Base-by-base conservation (phyloP, 1,140 invertebrate species). In the Hestina assimilis region DNA sequence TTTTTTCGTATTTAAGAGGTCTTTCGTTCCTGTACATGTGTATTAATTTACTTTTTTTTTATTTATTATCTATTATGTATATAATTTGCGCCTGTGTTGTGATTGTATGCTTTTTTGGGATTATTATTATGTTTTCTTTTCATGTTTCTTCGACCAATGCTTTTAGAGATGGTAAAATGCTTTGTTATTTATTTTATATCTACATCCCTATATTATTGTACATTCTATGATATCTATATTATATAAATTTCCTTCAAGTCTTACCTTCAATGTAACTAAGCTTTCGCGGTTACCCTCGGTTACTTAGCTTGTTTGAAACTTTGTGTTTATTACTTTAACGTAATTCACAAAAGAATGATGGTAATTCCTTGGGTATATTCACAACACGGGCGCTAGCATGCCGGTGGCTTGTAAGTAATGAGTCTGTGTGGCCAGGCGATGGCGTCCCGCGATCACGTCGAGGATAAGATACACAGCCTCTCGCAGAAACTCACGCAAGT, bases 401-500 rank as follows among this genome's bases (percentile, higher is more conserved):
- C 63, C 63, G 69, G 70, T 75, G 64, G 77, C 72, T 75, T 72
- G 69, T 81, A 45, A 73, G 79, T 83, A 86, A 87, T 75, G 29
- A 69, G 67, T 77, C 68, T 83, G 71, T 87, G 80, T 85, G 80
- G 76, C 72, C 83, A 92, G 92, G 92, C 92, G 70, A 91, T 91
- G 83, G 91, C 90, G 85, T 90, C 91, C 65, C 90, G 91, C 79
- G 91, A 92, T 63, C 89, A 91, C 87, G 91, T 91, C 80, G 92
- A 92, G 86, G 92, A 92, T 89, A 91, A 92, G 90, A 92, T 92
- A 76, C 90, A 91, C 89, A 79, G 87, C 83, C 89, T 92, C 78
- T 90, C 90, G 79, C 90, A 92, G 90, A 92, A 92, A 88, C 87
- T 92, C 76, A 89, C 88, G 83, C 91, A 91, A 90, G 92, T 92